Evolutionary conservation across 1,140 invertebrate genomes (phyloP).

Genomic region (Panagrolaimus sp.): DNA sequence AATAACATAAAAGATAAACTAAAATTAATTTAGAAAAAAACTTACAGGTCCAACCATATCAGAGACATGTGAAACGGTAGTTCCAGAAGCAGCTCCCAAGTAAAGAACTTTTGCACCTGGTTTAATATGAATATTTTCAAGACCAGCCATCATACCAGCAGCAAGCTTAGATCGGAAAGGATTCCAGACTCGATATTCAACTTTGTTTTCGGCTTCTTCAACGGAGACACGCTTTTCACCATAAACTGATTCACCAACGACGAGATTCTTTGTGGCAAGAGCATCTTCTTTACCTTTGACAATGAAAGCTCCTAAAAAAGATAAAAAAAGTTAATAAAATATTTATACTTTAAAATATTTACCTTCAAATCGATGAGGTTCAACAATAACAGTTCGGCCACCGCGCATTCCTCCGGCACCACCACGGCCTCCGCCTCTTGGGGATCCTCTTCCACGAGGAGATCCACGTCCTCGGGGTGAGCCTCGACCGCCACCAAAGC

Average conservation of each 20-base stretch:
- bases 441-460: constrained; percentile 42
- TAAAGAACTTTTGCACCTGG: constrained; percentile 95
- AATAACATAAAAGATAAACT: not conserved
- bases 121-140: constrained; percentile 92
- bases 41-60: constrained; percentile 93
- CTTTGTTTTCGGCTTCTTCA: constrained; percentile 41
- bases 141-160: constrained; percentile 90
- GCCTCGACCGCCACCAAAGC: constrained; percentile 31
- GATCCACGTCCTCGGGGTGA: constrained; percentile 34
- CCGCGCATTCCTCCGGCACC: constrained; percentile 73
- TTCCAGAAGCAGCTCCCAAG: constrained; percentile 93
- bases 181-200: constrained; percentile 99
- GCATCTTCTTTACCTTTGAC: constrained; percentile 95
- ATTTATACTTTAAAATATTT: constrained; percentile 19
- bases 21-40: constrained; percentile 25
- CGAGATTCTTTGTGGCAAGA: constrained; percentile 86
- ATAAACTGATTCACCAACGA: constrained; percentile 92
- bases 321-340: constrained; percentile 19
- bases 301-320: constrained; percentile 78
- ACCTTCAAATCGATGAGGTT: constrained; percentile 86
- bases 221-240: constrained; percentile 91
- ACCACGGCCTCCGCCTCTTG: constrained; percentile 37
- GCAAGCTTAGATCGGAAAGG: constrained; percentile 97
- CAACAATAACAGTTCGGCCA: constrained; percentile 85
- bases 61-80: constrained; percentile 96